Conservation (phyloP, 2,113 vertebrate genomes). For the Capra hircus region DNA sequence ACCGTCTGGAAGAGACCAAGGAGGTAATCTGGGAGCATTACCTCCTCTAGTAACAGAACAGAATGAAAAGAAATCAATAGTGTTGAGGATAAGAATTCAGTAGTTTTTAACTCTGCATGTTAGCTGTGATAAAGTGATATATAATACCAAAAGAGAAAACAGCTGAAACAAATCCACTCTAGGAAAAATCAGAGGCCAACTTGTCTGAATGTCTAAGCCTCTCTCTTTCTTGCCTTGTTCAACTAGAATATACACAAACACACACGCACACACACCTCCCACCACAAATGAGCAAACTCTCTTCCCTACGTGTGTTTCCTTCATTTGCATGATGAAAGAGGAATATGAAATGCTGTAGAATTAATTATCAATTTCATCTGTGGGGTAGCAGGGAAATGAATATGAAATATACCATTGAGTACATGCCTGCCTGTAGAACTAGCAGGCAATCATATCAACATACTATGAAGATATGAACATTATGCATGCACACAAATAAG, state of each 20-base stretch:
- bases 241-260: neutral
- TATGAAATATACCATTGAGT: conserved; percentile 25
- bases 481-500: neutral
- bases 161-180: conserved; percentile 51
- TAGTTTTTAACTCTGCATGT: conserved; percentile 79
- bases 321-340: conserved; percentile 61
- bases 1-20: conserved; percentile 83
- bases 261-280: neutral
- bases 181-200: neutral
- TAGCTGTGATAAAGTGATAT: conserved; percentile 77
- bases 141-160: conserved; percentile 67
- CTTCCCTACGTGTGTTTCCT: conserved; percentile 30
- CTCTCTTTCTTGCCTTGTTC: neutral
- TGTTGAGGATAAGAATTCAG: conserved; percentile 83
- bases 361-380: conserved; percentile 52
- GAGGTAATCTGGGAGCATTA: conserved; percentile 81
- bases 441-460: neutral
- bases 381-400: conserved; percentile 17
- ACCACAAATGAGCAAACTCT: conserved; percentile 11
- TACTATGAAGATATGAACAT: neutral
- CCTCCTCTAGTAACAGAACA: conserved; percentile 79
- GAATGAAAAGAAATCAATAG: conserved; percentile 90
- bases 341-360: neutral
- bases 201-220: conserved; percentile 11
- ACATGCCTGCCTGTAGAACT: neutral